Evolutionary conservation across 1,140 invertebrate genomes (phyloP).

Genomic region (Uloborus diversus): DNA sequence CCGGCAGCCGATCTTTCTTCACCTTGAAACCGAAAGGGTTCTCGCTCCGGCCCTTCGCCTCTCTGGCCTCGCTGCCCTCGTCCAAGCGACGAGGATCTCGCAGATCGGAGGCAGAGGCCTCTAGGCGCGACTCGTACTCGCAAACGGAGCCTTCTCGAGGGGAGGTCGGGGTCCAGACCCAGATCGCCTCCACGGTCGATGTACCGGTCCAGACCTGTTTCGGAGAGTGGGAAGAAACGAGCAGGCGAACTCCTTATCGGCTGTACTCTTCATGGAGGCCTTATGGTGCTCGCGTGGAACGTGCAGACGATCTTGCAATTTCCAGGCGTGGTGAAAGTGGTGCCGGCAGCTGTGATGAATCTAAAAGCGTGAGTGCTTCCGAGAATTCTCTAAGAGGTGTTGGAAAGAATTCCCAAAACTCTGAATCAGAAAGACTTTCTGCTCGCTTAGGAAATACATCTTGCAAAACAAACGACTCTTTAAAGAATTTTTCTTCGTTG

Average conservation of each 20-base stretch:
- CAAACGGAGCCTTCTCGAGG: slow-evolving; percentile 18
- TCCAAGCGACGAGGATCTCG: not conserved
- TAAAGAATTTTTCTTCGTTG: no score
- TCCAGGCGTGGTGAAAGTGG: no score
- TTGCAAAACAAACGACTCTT: no score
- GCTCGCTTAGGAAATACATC: no score
- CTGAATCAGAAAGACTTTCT: no score
- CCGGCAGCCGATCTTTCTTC: slow-evolving; percentile 5
- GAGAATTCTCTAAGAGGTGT: no score
- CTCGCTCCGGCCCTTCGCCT: slow-evolving; percentile 30
- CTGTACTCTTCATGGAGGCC: not conserved
- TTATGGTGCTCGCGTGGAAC: no score
- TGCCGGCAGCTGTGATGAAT: no score
- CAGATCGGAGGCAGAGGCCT: not conserved
- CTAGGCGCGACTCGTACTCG: slow-evolving; percentile 15
- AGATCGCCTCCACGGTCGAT: slow-evolving; percentile 45
- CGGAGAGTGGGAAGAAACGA: slow-evolving; percentile 30
- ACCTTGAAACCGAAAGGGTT: slow-evolving; percentile 38
- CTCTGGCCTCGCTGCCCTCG: not conserved
- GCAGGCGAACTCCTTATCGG: not conserved
- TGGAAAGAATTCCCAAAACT: no score
- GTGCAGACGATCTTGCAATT: no score
- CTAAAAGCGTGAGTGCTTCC: no score
- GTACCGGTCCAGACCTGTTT: slow-evolving; percentile 52
- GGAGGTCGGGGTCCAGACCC: slow-evolving; percentile 47